A percentile compares a stretch with the other conserved stretches of the same genome.
Evolutionary conservation across 2,113 vertebrate genomes (phyloP).

Genomic region (Hystrix cristata): DNA sequence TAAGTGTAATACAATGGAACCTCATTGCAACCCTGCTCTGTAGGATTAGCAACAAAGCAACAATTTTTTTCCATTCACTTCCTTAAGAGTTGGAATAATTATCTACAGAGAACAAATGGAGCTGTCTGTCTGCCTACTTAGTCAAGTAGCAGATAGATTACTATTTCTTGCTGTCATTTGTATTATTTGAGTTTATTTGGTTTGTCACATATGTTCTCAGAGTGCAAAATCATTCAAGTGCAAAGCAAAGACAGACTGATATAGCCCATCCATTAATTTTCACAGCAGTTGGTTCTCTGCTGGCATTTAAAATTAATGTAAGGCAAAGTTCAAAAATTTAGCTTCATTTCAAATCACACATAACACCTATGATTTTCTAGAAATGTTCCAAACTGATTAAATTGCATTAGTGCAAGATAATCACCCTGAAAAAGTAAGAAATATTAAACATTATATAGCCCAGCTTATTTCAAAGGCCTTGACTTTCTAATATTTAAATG

Average conservation of each 20-base stretch:
- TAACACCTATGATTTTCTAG: constrained; percentile 83
- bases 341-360: constrained; percentile 85
- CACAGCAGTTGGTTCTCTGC: constrained; percentile 89
- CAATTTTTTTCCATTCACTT: neutral
- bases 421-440: constrained; percentile 83
- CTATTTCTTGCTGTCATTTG: constrained; percentile 61
- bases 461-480: constrained; percentile 75
- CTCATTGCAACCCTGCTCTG: neutral
- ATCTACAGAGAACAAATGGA: neutral
- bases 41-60: neutral
- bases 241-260: constrained; percentile 86
- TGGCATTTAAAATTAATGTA: constrained; percentile 88
- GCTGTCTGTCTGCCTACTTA: neutral
- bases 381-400: constrained; percentile 86
- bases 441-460: constrained; percentile 82
- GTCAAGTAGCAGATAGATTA: constrained; percentile 57
- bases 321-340: constrained; percentile 86
- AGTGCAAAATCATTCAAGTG: constrained; percentile 82
- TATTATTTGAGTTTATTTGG: constrained; percentile 67
- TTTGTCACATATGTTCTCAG: constrained; percentile 83
- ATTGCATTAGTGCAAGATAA: constrained; percentile 86
- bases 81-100: neutral
- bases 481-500: constrained; percentile 78
- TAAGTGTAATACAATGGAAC: neutral
- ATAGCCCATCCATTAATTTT: constrained; percentile 89